These are phyloP conservation scores for Solen grandis DNA, from an alignment of 1,140 invertebrate species.

Conservation along the genomic window DNA sequence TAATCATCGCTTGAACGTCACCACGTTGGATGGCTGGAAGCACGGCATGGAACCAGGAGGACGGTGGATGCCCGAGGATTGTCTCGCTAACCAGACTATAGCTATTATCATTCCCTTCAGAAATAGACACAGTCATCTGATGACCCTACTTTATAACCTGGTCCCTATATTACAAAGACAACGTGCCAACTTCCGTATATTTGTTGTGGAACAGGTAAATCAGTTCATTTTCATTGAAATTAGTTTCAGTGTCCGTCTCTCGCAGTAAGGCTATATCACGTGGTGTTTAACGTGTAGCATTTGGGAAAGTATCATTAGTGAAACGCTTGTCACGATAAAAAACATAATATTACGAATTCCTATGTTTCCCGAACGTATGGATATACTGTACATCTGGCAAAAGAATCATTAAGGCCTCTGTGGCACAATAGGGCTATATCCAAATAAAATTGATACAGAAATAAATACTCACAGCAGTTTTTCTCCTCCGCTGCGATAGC, in stretches of 20 bases:
- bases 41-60: neutral
- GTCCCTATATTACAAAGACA: conserved; percentile 94
- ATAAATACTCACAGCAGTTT: too few species aligned
- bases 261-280: neutral
- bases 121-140: conserved; percentile 90
- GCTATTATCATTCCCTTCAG: conserved; percentile 83
- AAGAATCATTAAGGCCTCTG: too few species aligned
- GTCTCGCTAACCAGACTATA: conserved; percentile 69
- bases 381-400: too few species aligned
- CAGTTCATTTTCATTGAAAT: neutral
- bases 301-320: neutral
- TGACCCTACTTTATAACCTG: conserved; percentile 91
- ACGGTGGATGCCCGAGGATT: conserved; percentile 63
- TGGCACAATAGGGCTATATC: too few species aligned
- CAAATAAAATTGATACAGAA: too few species aligned
- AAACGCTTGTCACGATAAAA: neutral
- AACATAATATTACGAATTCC: neutral
- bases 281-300: neutral
- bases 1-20: too few species aligned
- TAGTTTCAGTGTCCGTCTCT: neutral
- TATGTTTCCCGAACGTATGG: too few species aligned
- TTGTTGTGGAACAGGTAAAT: conserved; percentile 92
- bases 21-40: too few species aligned
- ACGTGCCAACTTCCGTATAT: conserved; percentile 94
- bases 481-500: too few species aligned